Evolutionary conservation across 2,113 vertebrate species (phyloP).

Genomic region (Neotoma lepida): DNA sequence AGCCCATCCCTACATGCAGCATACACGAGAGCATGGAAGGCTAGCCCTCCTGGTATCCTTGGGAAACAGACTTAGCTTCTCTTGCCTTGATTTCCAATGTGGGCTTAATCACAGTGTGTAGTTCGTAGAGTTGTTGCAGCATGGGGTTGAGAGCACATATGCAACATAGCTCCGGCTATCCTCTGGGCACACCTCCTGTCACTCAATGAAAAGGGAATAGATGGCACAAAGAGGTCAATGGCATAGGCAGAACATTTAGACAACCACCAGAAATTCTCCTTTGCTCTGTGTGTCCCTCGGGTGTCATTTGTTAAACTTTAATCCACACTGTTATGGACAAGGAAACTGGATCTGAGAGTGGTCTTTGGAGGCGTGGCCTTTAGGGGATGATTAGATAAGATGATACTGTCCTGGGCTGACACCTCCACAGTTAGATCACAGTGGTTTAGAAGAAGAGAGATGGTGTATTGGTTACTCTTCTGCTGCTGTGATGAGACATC

Average conservation of each 20-base stretch:
- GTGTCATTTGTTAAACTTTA: background rate
- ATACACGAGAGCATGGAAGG: background rate
- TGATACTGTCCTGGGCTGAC: background rate
- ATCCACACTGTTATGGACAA: background rate
- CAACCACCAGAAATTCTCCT: background rate
- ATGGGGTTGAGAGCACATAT: background rate
- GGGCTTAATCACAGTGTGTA: background rate
- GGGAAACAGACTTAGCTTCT: background rate
- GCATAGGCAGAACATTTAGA: background rate
- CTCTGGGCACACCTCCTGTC: background rate
- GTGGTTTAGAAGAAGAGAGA: background rate
- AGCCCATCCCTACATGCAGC: background rate
- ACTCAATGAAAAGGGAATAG: background rate
- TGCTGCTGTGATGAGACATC: background rate
- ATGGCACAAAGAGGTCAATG: background rate
- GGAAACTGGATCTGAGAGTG: background rate
- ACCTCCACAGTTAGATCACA: background rate
- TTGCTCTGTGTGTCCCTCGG: background rate
- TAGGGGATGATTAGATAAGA: background rate
- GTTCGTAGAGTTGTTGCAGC: background rate
- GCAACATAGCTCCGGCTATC: background rate
- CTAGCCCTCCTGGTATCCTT: background rate
- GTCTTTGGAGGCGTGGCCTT: background rate
- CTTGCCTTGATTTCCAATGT: background rate
- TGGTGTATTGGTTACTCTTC: background rate